Conservation (phyloP, 2,888 invertebrate genomes). For the Lycia hirtaria region DNA sequence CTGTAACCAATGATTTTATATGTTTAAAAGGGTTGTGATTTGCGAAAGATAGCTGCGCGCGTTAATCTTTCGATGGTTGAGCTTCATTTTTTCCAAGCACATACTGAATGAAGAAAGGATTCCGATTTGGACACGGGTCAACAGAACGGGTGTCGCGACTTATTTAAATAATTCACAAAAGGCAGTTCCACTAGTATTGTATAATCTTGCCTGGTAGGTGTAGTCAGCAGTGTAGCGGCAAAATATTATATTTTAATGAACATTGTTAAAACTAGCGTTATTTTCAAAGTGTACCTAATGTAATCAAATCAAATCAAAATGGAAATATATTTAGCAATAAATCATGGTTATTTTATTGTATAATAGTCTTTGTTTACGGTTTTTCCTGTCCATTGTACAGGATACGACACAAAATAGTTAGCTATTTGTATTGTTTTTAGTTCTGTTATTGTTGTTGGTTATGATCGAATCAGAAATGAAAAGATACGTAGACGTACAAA, state of each 20-base stretch:
- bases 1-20: too few relatives aligned
- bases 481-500: too few relatives aligned
- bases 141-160: neutral
- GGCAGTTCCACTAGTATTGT: constrained; percentile 26
- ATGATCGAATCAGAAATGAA: too few relatives aligned
- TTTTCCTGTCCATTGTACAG: neutral
- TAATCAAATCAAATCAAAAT: constrained; percentile 66
- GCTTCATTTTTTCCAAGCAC: too few relatives aligned
- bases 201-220: constrained; percentile 40
- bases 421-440: too few relatives aligned
- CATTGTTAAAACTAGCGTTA: constrained; percentile 39
- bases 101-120: too few relatives aligned
- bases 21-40: too few relatives aligned
- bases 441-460: too few relatives aligned
- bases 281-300: constrained; percentile 42
- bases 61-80: too few relatives aligned
- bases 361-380: neutral
- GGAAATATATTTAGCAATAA: constrained; percentile 76
- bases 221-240: constrained; percentile 41
- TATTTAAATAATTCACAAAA: neutral
- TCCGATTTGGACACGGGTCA: neutral
- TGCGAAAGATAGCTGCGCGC: too few relatives aligned
- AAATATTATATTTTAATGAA: constrained; percentile 28
- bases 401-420: neutral
- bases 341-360: constrained; percentile 46